These are phyloP conservation scores for Proteles cristata DNA, from an alignment of 2,113 vertebrate genomes.

Conservation along the genomic window DNA sequence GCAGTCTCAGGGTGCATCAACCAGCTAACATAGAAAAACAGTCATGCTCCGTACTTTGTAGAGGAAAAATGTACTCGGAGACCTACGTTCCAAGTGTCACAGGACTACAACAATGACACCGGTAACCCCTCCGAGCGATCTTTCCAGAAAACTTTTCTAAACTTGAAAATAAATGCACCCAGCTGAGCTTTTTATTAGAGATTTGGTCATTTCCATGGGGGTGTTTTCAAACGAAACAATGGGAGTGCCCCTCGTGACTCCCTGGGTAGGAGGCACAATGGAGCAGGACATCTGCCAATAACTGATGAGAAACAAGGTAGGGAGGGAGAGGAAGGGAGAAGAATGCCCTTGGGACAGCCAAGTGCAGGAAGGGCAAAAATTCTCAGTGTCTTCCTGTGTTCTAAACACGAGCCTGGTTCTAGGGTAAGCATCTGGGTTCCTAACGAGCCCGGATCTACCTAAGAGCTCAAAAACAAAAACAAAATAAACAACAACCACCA, in stretches of 20 bases:
- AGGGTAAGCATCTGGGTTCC: not conserved
- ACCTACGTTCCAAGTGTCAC: constrained; percentile 19
- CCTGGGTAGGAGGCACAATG: not conserved
- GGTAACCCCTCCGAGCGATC: not conserved
- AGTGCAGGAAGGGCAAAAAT: not conserved
- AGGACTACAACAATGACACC: not conserved
- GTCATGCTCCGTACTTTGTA: not conserved
- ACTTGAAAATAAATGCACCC: constrained; percentile 57
- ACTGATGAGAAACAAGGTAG: constrained; percentile 43
- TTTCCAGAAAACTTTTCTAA: constrained; percentile 38
- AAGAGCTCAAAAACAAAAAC: not conserved
- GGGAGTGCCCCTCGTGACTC: constrained; percentile 29
- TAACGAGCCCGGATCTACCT: not conserved
- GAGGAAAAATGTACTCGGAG: not conserved
- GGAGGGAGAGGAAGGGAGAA: constrained; percentile 8
- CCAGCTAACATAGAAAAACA: not conserved
- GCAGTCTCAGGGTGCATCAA: constrained; percentile 4
- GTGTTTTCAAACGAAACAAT: not conserved
- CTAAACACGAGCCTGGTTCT: not conserved
- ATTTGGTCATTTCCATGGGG: constrained; percentile 21
- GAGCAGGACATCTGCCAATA: constrained; percentile 22
- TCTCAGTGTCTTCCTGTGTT: not conserved
- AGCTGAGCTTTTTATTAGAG: constrained; percentile 19
- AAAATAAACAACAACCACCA: not conserved
- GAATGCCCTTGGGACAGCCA: not conserved